Evolutionary conservation across 2,113 vertebrate genomes (phyloP).

Genomic region (Leucopsar rothschildi): DNA sequence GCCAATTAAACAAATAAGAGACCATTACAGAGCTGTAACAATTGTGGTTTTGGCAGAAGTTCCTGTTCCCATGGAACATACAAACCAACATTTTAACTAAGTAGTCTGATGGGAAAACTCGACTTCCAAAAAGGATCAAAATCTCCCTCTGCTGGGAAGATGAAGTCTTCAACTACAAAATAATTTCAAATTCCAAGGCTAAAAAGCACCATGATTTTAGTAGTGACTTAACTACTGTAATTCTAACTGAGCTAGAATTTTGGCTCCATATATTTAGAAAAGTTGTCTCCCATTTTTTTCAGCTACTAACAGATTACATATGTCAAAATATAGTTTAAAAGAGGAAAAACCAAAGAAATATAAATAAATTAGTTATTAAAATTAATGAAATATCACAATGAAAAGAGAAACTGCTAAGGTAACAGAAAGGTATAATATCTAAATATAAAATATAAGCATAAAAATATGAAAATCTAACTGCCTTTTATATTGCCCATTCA

Average conservation of each 20-base stretch:
- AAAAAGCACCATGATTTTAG: not conserved
- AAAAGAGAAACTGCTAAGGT: not conserved
- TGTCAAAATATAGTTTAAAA: not conserved
- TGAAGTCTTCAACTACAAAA: not conserved
- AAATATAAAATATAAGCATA: not conserved
- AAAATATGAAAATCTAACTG: not conserved
- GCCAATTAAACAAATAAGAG: constrained; percentile 18
- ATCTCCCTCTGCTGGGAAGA: constrained; percentile 45
- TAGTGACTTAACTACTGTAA: not conserved
- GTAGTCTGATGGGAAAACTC: not conserved
- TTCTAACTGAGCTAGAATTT: not conserved
- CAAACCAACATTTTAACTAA: not conserved
- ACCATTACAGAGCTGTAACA: not conserved
- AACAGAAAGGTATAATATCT: not conserved
- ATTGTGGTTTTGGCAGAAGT: not conserved
- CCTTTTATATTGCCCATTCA: not conserved
- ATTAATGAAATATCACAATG: not conserved
- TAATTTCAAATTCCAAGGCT: not conserved
- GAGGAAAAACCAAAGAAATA: not conserved
- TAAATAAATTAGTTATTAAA: not conserved
- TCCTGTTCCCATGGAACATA: not conserved
- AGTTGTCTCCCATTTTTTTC: not conserved
- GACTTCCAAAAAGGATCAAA: constrained; percentile 1
- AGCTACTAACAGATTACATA: not conserved
- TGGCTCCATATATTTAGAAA: not conserved